Evolutionary conservation across 2,113 vertebrate species (phyloP).

Genomic region (Mus spicilegus): DNA sequence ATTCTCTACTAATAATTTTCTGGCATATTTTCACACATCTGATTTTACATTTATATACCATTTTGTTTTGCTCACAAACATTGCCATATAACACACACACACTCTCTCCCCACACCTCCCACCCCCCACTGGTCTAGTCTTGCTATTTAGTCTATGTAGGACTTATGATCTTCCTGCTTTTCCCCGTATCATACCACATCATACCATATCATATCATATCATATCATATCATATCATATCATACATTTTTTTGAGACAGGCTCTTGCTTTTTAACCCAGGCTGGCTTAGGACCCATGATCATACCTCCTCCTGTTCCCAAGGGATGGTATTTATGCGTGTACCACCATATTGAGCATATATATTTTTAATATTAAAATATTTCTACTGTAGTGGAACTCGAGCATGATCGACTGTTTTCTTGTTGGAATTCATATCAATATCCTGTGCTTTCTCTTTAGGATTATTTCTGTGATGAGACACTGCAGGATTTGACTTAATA

Average conservation of each 20-base stretch:
- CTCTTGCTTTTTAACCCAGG: not conserved
- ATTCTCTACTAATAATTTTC: conserved; percentile 7
- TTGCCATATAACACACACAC: not conserved
- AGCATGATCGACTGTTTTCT: not conserved
- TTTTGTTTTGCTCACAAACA: conserved; percentile 14
- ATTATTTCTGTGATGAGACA: conserved; percentile 34
- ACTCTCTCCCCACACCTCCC: no score
- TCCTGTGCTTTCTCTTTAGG: not conserved
- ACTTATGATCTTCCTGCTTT: not conserved
- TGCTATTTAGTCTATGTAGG: not conserved
- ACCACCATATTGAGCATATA: not conserved
- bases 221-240: not conserved
- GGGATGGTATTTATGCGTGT: not conserved
- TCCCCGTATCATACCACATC: not conserved
- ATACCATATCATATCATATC: not conserved
- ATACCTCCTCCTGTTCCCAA: not conserved
- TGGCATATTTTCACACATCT: not conserved
- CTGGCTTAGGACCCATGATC: not conserved
- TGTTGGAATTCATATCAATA: not conserved
- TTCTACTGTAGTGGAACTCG: not conserved
- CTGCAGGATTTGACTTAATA: not conserved
- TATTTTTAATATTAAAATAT: conserved; percentile 24
- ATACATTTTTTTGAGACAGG: not conserved
- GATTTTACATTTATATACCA: not conserved
- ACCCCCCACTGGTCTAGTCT: not conserved